Evolutionary conservation across 2,888 invertebrate genomes (phyloP).

Genomic region (Sicus ferrugineus): DNA sequence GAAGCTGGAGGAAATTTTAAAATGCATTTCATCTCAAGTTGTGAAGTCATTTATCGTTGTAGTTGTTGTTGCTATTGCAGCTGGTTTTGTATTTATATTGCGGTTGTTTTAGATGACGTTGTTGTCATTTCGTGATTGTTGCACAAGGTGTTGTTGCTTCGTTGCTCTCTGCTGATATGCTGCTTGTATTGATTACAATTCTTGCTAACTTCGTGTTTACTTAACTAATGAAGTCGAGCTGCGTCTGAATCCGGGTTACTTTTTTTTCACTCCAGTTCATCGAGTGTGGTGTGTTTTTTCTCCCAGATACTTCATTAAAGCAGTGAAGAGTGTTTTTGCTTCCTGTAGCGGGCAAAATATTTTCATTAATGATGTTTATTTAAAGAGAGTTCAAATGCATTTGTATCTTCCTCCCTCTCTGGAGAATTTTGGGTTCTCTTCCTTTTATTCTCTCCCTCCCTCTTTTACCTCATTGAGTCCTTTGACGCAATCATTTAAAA

Average conservation of each 20-base stretch:
- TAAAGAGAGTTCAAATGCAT: not conserved
- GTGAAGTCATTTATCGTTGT: not conserved
- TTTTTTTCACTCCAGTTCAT: slow-evolving; percentile 7
- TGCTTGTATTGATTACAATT: slow-evolving; percentile 15
- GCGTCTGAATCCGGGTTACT: not conserved
- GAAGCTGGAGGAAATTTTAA: not conserved
- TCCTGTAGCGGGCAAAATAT: not conserved
- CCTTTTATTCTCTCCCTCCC: slow-evolving; percentile 10
- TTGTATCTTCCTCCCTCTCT: not conserved
- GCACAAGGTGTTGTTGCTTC: not conserved
- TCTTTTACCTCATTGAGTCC: not conserved
- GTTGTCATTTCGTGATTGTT: not conserved
- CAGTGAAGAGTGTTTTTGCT: not conserved
- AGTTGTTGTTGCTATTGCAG: not conserved
- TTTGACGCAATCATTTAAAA: not conserved
- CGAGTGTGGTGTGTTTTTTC: not conserved
- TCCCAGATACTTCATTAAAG: not conserved
- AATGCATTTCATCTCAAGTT: slow-evolving; percentile 14
- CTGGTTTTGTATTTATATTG: not conserved
- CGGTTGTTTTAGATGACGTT: not conserved
- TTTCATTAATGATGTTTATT: not conserved
- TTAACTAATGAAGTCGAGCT: slow-evolving; percentile 29
- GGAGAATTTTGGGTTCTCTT: not conserved
- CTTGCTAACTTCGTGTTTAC: slow-evolving; percentile 24
- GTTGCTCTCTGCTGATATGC: not conserved